Evolutionary conservation across 2,113 vertebrate species (phyloP), one percentile per base, ranked within the genome.

Genomic region (Hiodon alosoides): DNA sequence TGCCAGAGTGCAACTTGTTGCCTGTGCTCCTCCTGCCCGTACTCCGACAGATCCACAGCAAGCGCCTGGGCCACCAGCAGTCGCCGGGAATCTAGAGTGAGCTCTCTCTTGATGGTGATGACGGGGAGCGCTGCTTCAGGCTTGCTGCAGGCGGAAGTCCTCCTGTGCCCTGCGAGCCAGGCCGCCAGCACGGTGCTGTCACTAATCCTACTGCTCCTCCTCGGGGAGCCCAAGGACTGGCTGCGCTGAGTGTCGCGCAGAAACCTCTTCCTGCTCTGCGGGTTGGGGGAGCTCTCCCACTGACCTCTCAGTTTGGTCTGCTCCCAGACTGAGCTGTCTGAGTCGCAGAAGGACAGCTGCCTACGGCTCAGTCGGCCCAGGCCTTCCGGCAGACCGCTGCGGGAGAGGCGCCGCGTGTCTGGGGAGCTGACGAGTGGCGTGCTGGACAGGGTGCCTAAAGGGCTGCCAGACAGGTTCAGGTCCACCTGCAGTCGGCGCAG

Each of bases 1-100:
- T 99, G 94, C 97, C 96, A 98, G 69, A 82, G 81, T 78, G 91
- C 84, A 58, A 98, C 90, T 81, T 89, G 94, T 77, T 79, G 84
- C 67, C 87, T 91, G 58, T 97, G 88, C 53, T 84, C 82, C 6
- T 93, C 89, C 55, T 94, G 89, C 47, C 93, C 91, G 76, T 90
- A 93, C 79, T 87, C 87, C 74, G 92, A 91, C 76, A 93, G 92
- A 80, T 95, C 85, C 74, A 93, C 88, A 50, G 95, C 94, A 76
- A 99, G 88, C 5, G 97, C 93, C 82, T 94, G 97, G 11, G 94
- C 96, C 79, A 93, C 94, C 67, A 97, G 85, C 58, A 94, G 9
- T 79, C 93, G 91, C 75, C 94, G 89, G 65, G 89, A 87, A 3
- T 96, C 94, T 72, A 90, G 57, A 61, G 86, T 93, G 83, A 94